phyloP scores from a whole-genome alignment of 1,140 invertebrate genomes.

The Bathynomus jamesi region DNA sequence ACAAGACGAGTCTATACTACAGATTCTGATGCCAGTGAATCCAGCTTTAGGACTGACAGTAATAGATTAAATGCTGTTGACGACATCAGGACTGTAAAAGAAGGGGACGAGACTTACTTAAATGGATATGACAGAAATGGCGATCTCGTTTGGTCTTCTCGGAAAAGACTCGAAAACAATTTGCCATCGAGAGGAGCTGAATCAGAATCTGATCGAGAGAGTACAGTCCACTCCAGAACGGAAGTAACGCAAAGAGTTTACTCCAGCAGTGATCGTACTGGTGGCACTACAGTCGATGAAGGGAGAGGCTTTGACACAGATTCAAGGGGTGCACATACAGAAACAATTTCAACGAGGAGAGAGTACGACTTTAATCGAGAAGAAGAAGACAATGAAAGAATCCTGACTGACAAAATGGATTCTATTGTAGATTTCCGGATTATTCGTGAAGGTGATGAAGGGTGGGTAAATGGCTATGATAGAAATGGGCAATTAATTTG shows the following conservation, averaged over 20 bases:
- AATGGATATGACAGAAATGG: background rate
- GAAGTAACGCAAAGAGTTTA: too few species aligned
- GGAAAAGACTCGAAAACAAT: constrained; percentile 1
- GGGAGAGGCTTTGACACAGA: background rate
- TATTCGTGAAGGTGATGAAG: background rate
- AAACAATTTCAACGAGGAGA: background rate
- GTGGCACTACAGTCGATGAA: background rate
- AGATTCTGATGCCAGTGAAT: too few species aligned
- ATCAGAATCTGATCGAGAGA: background rate
- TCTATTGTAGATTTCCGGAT: background rate
- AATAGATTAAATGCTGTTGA: background rate
- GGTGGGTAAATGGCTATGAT: background rate
- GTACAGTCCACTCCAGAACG: background rate
- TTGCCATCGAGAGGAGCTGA: background rate
- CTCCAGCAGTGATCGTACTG: background rate
- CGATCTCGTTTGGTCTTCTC: background rate
- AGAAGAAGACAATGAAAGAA: background rate
- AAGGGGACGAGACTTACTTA: background rate
- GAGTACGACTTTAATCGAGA: background rate
- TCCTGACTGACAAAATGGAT: background rate
- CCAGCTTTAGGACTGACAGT: too few species aligned
- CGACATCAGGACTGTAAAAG: background rate
- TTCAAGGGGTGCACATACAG: background rate
- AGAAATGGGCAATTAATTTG: background rate
- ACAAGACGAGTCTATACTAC: too few species aligned